Evolutionary conservation across 2,113 vertebrate species (phyloP), one percentile per base, ranked within the genome.

Genomic region (Elephantulus edwardii): DNA sequence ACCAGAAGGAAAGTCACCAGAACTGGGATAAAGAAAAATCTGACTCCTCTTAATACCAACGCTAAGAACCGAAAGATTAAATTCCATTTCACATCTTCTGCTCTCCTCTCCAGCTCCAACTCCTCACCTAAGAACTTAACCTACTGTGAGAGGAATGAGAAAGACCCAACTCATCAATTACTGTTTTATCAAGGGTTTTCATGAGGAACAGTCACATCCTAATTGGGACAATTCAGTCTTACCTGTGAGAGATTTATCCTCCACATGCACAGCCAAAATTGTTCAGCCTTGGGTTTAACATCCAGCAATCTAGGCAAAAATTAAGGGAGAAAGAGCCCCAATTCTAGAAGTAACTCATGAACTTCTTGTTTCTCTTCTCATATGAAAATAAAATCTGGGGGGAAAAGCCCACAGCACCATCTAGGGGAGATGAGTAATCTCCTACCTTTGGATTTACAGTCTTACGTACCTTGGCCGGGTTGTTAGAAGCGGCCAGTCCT

Each of bases 61-160:
- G 88, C 44, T 87, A 93, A 94, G 62, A 95, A 81, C 46, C 82
- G 84, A 91, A 58, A 92, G 56, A 83, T 62, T 62, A 92, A 68
- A 54, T 93, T 44, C 66, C 54, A 46, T 56, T 88, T 71, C 50
- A 9, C 50, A 33, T 76, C 71, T 91, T 60, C 76, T 28, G 30
- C 56, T 48, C 24, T 56, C 89, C 75, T 85, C 24, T 84, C 38
- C 24, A 86, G 72, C 22, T 94, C 72, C 35, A 90, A 83, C 56
- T 66, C 72, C 42, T 44, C 64, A 87, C 66, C 42, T 87, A 78
- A 83, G 28, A 52, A 68, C 30, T 20, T 68, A 74, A 78, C 13
- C 12, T 64, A 85, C 38, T 26, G n/a, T 90, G 52, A 38, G 33
- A 81, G n/a, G 76, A 33, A 91, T 3, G 22, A 1, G 4, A 71